Evolutionary conservation across 2,888 invertebrate species (phyloP).

Genomic region (Coleophora flavipennella): DNA sequence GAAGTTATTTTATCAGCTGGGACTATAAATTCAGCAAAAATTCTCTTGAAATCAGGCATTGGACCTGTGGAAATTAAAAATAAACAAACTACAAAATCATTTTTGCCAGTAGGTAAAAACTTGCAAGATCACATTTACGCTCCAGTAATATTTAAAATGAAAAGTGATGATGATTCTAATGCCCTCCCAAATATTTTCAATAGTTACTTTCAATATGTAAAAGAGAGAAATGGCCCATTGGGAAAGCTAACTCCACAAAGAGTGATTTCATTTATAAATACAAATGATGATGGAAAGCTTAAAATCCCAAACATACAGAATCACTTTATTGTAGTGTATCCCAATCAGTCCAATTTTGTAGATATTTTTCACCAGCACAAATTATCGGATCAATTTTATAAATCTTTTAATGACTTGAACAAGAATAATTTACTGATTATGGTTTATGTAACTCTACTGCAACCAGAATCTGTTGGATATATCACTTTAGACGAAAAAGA

Average conservation of each 20-base stretch:
- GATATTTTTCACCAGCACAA: slow-evolving; percentile 5
- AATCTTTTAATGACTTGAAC: slow-evolving; percentile 11
- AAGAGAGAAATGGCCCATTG: slow-evolving; percentile 5
- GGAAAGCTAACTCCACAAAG: slow-evolving; percentile 5
- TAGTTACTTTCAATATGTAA: slow-evolving; percentile 4
- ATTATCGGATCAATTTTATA: slow-evolving; percentile 7
- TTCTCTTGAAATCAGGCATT: slow-evolving; percentile 73
- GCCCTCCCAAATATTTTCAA: not conserved
- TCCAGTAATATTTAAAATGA: slow-evolving; percentile 6
- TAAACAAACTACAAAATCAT: slow-evolving; percentile 31
- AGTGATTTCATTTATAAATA: slow-evolving; percentile 12
- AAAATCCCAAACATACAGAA: slow-evolving; percentile 11
- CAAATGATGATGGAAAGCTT: slow-evolving; percentile 1
- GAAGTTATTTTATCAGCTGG: slow-evolving; percentile 72
- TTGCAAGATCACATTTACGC: slow-evolving; percentile 37
- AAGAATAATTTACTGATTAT: slow-evolving; percentile 12
- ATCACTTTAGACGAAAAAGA: slow-evolving; percentile 47
- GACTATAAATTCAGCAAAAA: slow-evolving; percentile 72
- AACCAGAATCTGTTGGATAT: slow-evolving; percentile 41
- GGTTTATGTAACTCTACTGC: slow-evolving; percentile 14
- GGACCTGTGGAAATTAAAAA: slow-evolving; percentile 38
- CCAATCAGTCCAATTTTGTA: slow-evolving; percentile 4
- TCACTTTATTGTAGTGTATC: slow-evolving; percentile 7
- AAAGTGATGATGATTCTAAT: slow-evolving; percentile 1
- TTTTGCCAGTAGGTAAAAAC: slow-evolving; percentile 51